A percentile compares a stretch with the other conserved stretches of the same genome.
Evolutionary conservation across 2,113 vertebrate species (phyloP).

Genomic region (Phaethon lepturus): DNA sequence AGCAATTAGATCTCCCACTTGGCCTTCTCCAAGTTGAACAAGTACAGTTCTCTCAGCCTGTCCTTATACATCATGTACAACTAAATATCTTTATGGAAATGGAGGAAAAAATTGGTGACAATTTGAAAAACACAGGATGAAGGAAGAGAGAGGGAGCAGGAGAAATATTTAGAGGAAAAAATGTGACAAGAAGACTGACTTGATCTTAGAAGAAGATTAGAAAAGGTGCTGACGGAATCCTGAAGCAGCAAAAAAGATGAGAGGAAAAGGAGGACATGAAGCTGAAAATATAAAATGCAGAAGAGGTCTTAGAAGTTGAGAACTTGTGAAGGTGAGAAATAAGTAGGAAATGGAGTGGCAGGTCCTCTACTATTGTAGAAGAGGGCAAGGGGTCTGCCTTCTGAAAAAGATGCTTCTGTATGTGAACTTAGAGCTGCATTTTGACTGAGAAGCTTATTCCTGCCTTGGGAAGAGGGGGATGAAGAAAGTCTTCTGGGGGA

Average conservation of each 20-base stretch:
- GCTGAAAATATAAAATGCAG: neutral
- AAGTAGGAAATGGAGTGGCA: neutral
- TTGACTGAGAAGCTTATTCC: neutral
- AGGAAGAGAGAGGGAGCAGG: too few relatives aligned
- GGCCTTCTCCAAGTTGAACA: neutral
- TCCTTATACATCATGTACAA: neutral
- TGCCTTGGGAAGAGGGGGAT: neutral
- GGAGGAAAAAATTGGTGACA: neutral
- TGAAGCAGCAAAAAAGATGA: neutral
- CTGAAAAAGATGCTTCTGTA: neutral
- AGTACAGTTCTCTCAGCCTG: neutral
- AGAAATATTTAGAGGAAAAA: neutral
- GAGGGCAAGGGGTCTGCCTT: neutral
- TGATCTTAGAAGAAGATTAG: neutral
- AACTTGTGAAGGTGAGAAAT: neutral
- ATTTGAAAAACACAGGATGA: neutral
- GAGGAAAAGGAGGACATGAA: neutral
- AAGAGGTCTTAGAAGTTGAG: neutral
- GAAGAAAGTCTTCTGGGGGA: neutral
- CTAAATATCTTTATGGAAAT: neutral
- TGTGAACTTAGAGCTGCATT: neutral
- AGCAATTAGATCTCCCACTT: neutral
- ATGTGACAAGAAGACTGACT: neutral
- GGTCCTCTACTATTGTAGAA: rapidly evolving
- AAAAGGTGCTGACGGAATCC: neutral